Percentiles rank a stretch among this genome's conserved stretches.
phyloP scores from a whole-genome alignment of 1,140 invertebrate species.

The Sweltsa coloradensis region DNA sequence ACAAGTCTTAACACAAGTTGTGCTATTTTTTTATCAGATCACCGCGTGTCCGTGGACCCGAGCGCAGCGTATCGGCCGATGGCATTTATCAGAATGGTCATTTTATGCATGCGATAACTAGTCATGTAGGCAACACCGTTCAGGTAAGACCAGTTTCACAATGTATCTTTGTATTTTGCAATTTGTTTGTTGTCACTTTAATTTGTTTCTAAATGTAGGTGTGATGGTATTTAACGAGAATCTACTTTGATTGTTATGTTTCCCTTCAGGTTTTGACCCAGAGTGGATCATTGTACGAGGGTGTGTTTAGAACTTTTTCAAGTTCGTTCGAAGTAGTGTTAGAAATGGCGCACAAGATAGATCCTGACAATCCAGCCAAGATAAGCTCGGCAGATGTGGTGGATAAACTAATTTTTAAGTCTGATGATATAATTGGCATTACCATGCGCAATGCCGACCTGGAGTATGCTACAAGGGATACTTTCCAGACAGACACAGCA shows the following conservation, averaged over 20 bases:
- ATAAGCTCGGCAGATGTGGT: conserved; percentile 54
- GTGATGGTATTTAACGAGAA: too few species aligned
- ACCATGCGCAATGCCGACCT: conserved; percentile 70
- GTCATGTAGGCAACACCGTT: conserved; percentile 68
- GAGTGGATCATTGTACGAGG: conserved; percentile 71
- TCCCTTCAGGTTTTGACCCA: conserved; percentile 56
- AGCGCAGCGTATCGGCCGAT: conserved; percentile 42
- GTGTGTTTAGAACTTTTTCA: conserved; percentile 77
- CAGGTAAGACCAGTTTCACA: conserved; percentile 33
- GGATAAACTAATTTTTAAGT: conserved; percentile 76
- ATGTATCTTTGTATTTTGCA: not conserved
- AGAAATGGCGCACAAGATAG: conserved; percentile 70
- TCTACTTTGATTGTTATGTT: conserved; percentile 11
- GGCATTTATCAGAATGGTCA: conserved; percentile 77
- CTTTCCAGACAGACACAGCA: conserved; percentile 73
- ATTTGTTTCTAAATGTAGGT: too few species aligned
- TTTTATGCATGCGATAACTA: conserved; percentile 75
- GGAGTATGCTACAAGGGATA: conserved; percentile 70
- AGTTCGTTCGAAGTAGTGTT: conserved; percentile 70
- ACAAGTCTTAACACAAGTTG: too few species aligned
- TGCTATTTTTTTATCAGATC: conserved; percentile 33
- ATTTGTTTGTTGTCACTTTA: too few species aligned
- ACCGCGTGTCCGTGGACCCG: conserved; percentile 36
- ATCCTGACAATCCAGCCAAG: conserved; percentile 42
- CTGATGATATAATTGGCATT: conserved; percentile 68